phyloP scores from a whole-genome alignment of 2,113 vertebrate species.

The Lamprologus speciosus region DNA sequence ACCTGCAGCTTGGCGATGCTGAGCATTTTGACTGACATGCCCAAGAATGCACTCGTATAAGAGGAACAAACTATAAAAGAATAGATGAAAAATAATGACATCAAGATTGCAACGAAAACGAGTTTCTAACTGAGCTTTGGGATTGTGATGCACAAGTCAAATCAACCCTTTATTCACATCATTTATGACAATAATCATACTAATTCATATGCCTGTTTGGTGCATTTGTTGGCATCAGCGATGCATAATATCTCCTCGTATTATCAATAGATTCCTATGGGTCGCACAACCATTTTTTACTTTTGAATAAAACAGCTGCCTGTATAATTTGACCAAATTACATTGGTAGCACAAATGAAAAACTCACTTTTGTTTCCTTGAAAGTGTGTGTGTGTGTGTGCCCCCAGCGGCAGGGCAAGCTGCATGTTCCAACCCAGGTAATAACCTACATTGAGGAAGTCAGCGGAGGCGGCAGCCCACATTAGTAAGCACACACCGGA shows the following conservation, averaged over 20 bases:
- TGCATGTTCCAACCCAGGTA: slow-evolving; percentile 16
- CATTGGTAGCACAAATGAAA: not conserved
- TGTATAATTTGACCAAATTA: not conserved
- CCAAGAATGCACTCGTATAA: not conserved
- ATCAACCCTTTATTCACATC: not conserved
- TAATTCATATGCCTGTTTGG: not conserved
- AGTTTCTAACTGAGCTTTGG: not conserved
- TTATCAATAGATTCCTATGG: not conserved
- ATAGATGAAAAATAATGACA: slow-evolving; percentile 5
- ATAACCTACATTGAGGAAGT: slow-evolving; percentile 54
- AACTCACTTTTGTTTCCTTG: slow-evolving; percentile 11
- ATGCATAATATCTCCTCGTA: not conserved
- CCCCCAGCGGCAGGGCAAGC: not conserved
- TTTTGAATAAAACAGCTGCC: not conserved
- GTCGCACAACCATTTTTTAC: not conserved
- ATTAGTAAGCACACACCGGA: slow-evolving; percentile 51
- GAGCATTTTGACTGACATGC: not conserved
- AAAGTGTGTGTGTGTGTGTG: not conserved
- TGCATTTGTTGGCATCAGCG: not conserved
- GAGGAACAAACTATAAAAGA: not conserved
- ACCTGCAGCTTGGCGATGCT: not conserved
- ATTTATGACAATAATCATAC: not conserved
- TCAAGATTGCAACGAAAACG: not conserved
- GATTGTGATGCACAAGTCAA: not conserved
- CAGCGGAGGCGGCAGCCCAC: slow-evolving; percentile 23